phyloP scores from a whole-genome alignment of 2,888 invertebrate genomes.

The Glaucopsyche alexis region DNA sequence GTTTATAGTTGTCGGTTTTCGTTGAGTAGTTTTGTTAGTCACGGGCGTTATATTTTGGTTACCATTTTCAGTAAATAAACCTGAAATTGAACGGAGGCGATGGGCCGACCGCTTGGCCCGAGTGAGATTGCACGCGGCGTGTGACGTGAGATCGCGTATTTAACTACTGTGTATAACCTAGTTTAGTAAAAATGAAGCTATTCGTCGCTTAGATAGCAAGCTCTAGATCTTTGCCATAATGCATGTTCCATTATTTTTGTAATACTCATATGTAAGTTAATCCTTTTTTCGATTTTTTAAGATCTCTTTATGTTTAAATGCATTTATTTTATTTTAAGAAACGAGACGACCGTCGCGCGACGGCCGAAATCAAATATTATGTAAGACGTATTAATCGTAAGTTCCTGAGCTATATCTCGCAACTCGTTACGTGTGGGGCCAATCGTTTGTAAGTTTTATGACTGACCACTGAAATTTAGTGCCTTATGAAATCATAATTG shows the following conservation, averaged over 20 bases:
- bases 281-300: conserved; percentile 73
- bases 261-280: conserved; percentile 77
- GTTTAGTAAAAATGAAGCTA: conserved; percentile 71
- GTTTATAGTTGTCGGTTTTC: conserved; percentile 69
- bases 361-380: conserved; percentile 50
- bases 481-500: conserved; percentile 60
- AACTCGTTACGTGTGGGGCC: conserved; percentile 58
- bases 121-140: conserved; percentile 39
- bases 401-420: conserved; percentile 62
- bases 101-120: conserved; percentile 1
- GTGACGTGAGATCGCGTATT: conserved; percentile 42
- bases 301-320: conserved; percentile 78
- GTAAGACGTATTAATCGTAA: conserved; percentile 48
- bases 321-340: conserved; percentile 74
- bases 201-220: conserved; percentile 75
- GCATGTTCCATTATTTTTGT: conserved; percentile 79
- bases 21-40: conserved; percentile 41
- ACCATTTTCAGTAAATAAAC: conserved; percentile 74
- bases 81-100: conserved; percentile 35
- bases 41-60: conserved; percentile 62
- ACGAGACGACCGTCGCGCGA: conserved; percentile 54
- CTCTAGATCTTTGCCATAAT: conserved; percentile 80
- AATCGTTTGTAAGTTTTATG: conserved; percentile 52
- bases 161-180: conserved; percentile 56
- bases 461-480: conserved; percentile 53